Percentiles rank a stretch among this genome's conserved stretches.
Conservation (phyloP, 2,797 vertebrate genomes). For the Xyrichtys novacula region DNA sequence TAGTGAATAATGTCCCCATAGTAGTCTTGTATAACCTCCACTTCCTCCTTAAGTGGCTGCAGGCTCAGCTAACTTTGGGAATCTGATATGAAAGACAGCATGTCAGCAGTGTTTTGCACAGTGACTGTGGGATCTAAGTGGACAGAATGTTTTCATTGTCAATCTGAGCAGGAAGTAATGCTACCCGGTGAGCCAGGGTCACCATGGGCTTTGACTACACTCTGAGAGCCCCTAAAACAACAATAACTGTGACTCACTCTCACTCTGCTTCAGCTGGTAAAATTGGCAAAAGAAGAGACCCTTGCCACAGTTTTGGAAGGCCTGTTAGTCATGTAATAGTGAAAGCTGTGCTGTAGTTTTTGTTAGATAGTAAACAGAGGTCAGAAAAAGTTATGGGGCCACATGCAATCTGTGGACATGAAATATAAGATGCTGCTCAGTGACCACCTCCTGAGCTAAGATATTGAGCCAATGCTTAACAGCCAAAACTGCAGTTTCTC, state of each 20-base stretch:
- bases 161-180: constrained; percentile 26
- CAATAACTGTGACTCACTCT: constrained; percentile 57
- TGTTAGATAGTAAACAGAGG: constrained; percentile 27
- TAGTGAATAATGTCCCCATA: neutral
- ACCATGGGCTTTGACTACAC: constrained; percentile 48
- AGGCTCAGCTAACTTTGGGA: constrained; percentile 25
- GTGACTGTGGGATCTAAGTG: constrained; percentile 31
- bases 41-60: constrained; percentile 1
- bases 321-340: constrained; percentile 33
- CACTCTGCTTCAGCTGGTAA: constrained; percentile 54
- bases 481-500: neutral
- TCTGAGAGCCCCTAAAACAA: constrained; percentile 52
- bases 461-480: neutral
- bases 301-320: constrained; percentile 35
- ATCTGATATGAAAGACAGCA: constrained; percentile 29
- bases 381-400: constrained; percentile 3
- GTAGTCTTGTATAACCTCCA: neutral
- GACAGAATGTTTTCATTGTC: constrained; percentile 34
- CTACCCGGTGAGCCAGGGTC: constrained; percentile 21
- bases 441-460: neutral
- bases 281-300: constrained; percentile 46
- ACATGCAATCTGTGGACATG: constrained; percentile 21
- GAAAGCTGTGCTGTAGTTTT: constrained; percentile 22
- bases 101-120: constrained; percentile 29
- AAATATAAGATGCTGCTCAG: constrained; percentile 10